These are phyloP conservation scores for Papilio glaucus DNA, from an alignment of 1,140 invertebrate genomes.

Conservation along the genomic window DNA sequence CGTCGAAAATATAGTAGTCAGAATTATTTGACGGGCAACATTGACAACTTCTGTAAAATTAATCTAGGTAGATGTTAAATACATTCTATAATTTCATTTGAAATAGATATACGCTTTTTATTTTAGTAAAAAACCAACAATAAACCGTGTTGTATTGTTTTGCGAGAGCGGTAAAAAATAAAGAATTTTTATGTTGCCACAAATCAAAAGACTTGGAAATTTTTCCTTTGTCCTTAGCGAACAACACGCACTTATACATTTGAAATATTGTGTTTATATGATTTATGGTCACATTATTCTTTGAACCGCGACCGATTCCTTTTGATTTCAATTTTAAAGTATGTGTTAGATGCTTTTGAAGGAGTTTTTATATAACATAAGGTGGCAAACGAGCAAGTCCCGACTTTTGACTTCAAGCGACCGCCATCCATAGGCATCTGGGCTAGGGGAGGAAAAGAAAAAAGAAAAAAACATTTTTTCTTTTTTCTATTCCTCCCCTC, in stretches of 20 bases:
- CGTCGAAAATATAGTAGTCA: no score
- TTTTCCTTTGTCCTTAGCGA: background rate
- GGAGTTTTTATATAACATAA: no score
- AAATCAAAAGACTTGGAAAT: background rate
- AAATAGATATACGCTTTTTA: background rate
- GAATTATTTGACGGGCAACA: background rate
- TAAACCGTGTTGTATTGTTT: background rate
- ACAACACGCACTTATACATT: background rate
- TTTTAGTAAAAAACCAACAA: background rate
- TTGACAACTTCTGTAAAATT: background rate
- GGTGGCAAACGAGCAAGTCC: no score
- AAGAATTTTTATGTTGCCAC: slow-evolving; percentile 7
- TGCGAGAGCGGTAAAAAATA: background rate
- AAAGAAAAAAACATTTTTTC: no score
- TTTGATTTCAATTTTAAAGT: no score
- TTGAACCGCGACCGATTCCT: background rate
- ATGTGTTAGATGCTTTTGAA: no score
- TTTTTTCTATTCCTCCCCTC: no score
- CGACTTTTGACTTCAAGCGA: no score
- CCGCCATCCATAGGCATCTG: no score
- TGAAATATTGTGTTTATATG: background rate
- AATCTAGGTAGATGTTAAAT: background rate
- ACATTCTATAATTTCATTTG: background rate
- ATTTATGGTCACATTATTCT: background rate
- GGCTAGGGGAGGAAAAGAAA: no score